phyloP scores from a whole-genome alignment of 2,797 vertebrate species.

The Pseudopleuronectes americanus region DNA sequence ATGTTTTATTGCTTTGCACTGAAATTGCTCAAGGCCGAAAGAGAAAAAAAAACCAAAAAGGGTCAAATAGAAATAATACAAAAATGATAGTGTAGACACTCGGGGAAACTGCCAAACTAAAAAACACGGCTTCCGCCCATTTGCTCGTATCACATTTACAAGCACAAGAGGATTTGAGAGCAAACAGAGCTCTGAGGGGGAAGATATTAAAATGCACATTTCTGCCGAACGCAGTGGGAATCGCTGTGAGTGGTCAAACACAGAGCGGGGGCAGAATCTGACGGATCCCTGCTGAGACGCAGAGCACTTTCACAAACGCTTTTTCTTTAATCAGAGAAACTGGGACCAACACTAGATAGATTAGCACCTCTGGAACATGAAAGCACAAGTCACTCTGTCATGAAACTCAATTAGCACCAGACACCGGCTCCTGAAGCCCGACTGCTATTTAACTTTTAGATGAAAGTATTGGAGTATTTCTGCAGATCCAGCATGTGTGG shows the following conservation, averaged over 20 bases:
- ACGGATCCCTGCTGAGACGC: constrained; percentile 16
- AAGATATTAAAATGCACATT: constrained; percentile 15
- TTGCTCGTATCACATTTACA: constrained; percentile 40
- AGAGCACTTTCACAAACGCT: constrained; percentile 31
- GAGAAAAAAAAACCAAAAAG: constrained; percentile 28
- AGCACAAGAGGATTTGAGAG: background rate
- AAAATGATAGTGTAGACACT: constrained; percentile 33
- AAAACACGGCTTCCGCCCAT: constrained; percentile 38
- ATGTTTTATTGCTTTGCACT: constrained; percentile 49
- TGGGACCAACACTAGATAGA: constrained; percentile 24
- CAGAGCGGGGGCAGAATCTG: constrained; percentile 24
- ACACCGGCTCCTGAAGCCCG: constrained; percentile 9
- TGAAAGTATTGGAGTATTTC: constrained; percentile 46
- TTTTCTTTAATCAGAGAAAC: constrained; percentile 55
- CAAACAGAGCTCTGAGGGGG: background rate
- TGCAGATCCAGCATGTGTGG: constrained; percentile 34
- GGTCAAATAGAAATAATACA: constrained; percentile 9
- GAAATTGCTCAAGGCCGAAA: constrained; percentile 58
- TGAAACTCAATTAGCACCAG: constrained; percentile 53
- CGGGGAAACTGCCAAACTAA: constrained; percentile 23
- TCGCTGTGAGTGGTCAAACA: constrained; percentile 31
- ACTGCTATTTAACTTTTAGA: constrained; percentile 49
- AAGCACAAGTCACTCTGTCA: constrained; percentile 34
- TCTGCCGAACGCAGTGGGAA: constrained; percentile 12
- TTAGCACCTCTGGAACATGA: constrained; percentile 46